A percentile compares a stretch with the other conserved stretches of the same genome.
phyloP scores from a whole-genome alignment of 1,140 invertebrate genomes.

The Bacillus rossius region DNA sequence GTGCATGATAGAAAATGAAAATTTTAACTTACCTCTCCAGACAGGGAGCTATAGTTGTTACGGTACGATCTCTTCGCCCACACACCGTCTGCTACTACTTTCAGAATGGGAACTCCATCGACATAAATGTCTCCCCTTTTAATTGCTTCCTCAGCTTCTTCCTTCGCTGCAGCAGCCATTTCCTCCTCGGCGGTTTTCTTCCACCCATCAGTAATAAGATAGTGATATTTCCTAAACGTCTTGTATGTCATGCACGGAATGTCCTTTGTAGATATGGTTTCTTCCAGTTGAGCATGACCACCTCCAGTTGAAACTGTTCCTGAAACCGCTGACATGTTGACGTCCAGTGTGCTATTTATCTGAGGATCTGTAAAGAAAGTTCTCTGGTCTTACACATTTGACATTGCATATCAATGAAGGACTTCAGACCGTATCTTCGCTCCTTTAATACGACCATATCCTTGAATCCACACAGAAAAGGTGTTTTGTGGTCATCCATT shows the following conservation, averaged over 20 bases:
- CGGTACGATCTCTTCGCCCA: slow-evolving; percentile 35
- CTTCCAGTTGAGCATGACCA: slow-evolving; percentile 1
- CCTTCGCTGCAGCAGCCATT: slow-evolving; percentile 4
- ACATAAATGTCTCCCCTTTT: slow-evolving; percentile 27
- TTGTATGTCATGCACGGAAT: slow-evolving; percentile 6
- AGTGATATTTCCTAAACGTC: slow-evolving; percentile 8
- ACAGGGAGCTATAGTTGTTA: slow-evolving; percentile 30
- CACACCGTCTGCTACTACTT: slow-evolving; percentile 34
- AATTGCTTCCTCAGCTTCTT: slow-evolving; percentile 8
- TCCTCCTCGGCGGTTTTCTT: slow-evolving; percentile 1
- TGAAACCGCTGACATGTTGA: slow-evolving; percentile 5
- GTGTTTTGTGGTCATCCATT: too few relatives aligned
- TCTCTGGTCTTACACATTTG: too few relatives aligned
- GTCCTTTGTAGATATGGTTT: slow-evolving; percentile 6
- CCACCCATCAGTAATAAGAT: not conserved
- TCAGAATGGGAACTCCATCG: slow-evolving; percentile 33
- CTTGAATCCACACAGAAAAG: too few relatives aligned
- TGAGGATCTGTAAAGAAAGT: not conserved
- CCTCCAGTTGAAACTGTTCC: not conserved
- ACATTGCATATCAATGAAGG: too few relatives aligned
- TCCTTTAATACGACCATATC: too few relatives aligned
- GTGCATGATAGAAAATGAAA: not conserved
- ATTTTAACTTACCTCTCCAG: slow-evolving; percentile 20
- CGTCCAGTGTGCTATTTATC: not conserved
- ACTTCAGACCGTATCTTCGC: too few relatives aligned